phyloP scores from a whole-genome alignment of 1,140 invertebrate species.

The Littorina saxatilis region DNA sequence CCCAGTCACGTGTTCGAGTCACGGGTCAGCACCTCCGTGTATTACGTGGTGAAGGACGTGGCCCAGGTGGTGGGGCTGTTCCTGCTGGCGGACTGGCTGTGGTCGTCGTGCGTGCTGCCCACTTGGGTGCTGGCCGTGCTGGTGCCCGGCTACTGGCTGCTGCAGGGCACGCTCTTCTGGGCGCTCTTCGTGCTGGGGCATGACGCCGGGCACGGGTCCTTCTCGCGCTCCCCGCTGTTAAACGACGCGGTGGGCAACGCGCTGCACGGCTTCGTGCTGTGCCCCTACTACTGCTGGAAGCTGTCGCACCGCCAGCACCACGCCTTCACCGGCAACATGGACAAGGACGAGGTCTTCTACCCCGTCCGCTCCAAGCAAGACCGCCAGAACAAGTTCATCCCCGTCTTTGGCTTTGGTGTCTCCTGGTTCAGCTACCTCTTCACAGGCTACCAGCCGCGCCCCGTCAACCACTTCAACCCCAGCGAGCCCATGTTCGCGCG shows the following conservation, averaged over 20 bases:
- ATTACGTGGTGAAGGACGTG: conserved; percentile 71
- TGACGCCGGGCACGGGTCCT: conserved; percentile 76
- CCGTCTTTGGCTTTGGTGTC: conserved; percentile 64
- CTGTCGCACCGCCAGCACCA: conserved; percentile 67
- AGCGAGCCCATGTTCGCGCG: conserved; percentile 52
- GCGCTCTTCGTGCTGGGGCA: conserved; percentile 76
- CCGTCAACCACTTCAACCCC: conserved; percentile 62
- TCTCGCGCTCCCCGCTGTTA: conserved; percentile 69
- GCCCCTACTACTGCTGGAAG: conserved; percentile 71
- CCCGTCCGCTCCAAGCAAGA: conserved; percentile 53
- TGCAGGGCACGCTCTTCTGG: conserved; percentile 74
- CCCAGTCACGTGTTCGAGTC: conserved; percentile 72
- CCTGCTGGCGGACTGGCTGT: conserved; percentile 38
- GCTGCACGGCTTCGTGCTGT: conserved; percentile 62
- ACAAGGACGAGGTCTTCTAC: conserved; percentile 71
- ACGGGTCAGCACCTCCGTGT: conserved; percentile 64
- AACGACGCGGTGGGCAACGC: conserved; percentile 65
- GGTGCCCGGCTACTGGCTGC: conserved; percentile 60
- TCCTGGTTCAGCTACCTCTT: conserved; percentile 68
- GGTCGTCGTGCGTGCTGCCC: conserved; percentile 41
- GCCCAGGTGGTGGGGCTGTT: conserved; percentile 60
- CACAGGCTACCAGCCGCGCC: conserved; percentile 64
- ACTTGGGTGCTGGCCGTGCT: conserved; percentile 24
- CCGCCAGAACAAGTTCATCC: conserved; percentile 38
- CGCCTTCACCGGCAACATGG: conserved; percentile 68